Evolutionary conservation across 2,797 vertebrate genomes (phyloP).

Genomic region (Acridotheres tristis): DNA sequence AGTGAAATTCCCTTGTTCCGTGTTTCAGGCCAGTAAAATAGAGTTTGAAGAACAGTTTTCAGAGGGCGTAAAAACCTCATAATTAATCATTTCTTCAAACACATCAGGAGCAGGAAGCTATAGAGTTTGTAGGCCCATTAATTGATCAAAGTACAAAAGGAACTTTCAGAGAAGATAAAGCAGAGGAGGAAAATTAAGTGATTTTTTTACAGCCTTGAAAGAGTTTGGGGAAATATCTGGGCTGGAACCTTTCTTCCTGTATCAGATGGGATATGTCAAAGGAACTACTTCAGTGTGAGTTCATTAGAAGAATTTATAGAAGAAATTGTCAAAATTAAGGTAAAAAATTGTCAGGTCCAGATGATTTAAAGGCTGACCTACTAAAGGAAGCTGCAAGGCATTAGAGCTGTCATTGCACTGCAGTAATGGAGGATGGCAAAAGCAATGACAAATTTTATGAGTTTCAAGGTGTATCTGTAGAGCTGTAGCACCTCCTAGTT

Average conservation of each 20-base stretch:
- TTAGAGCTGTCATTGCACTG: not conserved
- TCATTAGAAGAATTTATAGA: conserved; percentile 14
- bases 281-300: not conserved
- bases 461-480: not conserved
- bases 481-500: not conserved
- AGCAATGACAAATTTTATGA: not conserved
- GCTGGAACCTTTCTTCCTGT: not conserved
- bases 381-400: not conserved
- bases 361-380: conserved; percentile 21
- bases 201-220: conserved; percentile 40
- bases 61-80: not conserved
- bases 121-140: conserved; percentile 37
- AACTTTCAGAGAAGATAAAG: conserved; percentile 37
- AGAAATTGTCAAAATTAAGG: conserved; percentile 41
- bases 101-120: conserved; percentile 14
- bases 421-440: not conserved
- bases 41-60: conserved; percentile 39
- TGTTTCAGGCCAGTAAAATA: not conserved
- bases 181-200: conserved; percentile 1
- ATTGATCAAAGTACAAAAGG: conserved; percentile 53
- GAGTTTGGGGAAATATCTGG: conserved; percentile 19
- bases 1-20: not conserved
- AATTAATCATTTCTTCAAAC: conserved; percentile 59
- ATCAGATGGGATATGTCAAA: conserved; percentile 16
- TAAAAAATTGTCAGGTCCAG: not conserved